phyloP scores from a whole-genome alignment of 2,888 invertebrate genomes.

The Calephelis perditalis region DNA sequence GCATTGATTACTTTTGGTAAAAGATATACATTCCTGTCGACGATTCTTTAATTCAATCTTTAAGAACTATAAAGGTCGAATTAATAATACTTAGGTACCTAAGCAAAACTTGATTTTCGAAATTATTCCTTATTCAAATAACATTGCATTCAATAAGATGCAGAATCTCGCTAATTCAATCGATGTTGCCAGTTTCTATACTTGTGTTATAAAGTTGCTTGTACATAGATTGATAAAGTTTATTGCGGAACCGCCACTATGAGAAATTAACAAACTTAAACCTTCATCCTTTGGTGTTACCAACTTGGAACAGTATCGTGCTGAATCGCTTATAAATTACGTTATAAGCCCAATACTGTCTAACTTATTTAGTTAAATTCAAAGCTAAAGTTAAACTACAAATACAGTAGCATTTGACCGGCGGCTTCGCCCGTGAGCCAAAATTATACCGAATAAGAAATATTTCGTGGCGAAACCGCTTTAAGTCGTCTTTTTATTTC shows the following conservation, averaged over 20 bases:
- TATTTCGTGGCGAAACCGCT: no score
- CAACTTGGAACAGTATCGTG: conserved; percentile 34
- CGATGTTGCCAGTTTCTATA: neutral
- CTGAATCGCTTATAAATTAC: conserved; percentile 19
- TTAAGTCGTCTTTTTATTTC: no score
- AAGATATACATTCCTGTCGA: no score
- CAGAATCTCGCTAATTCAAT: neutral
- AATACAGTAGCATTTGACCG: no score
- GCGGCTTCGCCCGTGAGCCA: no score
- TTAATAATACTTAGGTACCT: no score
- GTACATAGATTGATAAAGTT: conserved; percentile 63
- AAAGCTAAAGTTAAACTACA: neutral
- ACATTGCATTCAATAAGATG: neutral
- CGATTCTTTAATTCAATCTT: no score
- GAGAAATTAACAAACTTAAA: conserved; percentile 67
- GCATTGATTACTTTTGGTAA: no score
- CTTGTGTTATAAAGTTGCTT: conserved; percentile 45
- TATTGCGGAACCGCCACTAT: conserved; percentile 54
- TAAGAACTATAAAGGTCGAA: no score
- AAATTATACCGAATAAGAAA: no score
- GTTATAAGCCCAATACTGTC: neutral
- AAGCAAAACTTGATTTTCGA: no score
- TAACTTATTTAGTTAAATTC: conserved; percentile 3
- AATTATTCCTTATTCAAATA: no score
- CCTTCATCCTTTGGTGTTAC: conserved; percentile 42